A percentile compares a stretch with the other conserved stretches of the same genome.
These are phyloP conservation scores for Ciona savignyi DNA, from an alignment of 23 tunicate species.

Conservation along the genomic window DNA sequence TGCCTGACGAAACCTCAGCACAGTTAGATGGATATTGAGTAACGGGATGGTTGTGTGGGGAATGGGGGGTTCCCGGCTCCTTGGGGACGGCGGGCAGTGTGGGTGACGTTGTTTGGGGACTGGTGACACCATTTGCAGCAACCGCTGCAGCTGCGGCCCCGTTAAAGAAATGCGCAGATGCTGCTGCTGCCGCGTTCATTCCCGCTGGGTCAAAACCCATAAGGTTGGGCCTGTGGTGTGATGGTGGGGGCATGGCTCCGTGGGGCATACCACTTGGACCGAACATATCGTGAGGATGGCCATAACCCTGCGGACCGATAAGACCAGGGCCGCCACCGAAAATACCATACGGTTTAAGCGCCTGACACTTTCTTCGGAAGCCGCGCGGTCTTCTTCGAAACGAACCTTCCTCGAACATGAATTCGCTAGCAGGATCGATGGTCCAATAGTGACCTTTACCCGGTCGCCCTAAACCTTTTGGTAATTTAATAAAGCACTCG, in stretches of 20 bases:
- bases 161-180: conserved; percentile 48
- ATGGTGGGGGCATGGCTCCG: conserved; percentile 61
- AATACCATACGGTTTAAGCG: conserved; percentile 88
- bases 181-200: conserved; percentile 13
- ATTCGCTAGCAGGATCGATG: conserved; percentile 96
- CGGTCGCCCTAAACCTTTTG: conserved; percentile 96
- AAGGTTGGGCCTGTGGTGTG: conserved; percentile 38
- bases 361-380: conserved; percentile 96
- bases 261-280: conserved; percentile 52
- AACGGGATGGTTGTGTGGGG: conserved; percentile 42
- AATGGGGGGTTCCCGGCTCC: conserved; percentile 37
- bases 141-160: conserved; percentile 46
- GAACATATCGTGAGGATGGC: conserved; percentile 67
- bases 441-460: conserved; percentile 99
- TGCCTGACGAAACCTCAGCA: conserved; percentile 8
- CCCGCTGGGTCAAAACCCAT: conserved; percentile 62
- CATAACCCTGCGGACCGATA: conserved; percentile 58
- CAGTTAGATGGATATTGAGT: conserved; percentile 27
- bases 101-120: conserved; percentile 56
- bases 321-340: conserved; percentile 51
- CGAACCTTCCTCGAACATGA: conserved; percentile 99
- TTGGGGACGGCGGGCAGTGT: conserved; percentile 26
- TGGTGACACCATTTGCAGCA: conserved; percentile 47
- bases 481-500: conserved; percentile 97
- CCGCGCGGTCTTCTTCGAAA: conserved; percentile 97